Base-by-base conservation (phyloP, 2,888 invertebrate species). In the Falcaria lacertinaria region DNA sequence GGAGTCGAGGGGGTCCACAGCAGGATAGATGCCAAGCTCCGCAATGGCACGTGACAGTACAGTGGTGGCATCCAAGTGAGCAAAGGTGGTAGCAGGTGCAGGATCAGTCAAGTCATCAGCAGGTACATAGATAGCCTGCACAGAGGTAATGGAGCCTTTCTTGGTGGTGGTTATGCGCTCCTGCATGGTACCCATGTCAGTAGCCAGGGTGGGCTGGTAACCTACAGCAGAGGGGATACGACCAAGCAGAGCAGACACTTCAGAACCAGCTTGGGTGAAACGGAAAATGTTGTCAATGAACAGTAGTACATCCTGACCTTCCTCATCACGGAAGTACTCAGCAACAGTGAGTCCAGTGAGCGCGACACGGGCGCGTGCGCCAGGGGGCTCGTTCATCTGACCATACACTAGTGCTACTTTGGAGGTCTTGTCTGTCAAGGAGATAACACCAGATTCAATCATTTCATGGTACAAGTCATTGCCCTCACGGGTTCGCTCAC, bases 111-210 rank as follows among this genome's bases (percentile, higher is more conserved):
- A 94, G 87, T 98, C 98, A 84, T 98, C 98, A 74, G 98, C 98
- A 16, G 97, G 97, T 66, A 98, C 97, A 69, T 97, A 98, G 76
- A 98, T 97, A 58, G 97, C 97, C 88, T 97, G 97, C 62, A 98
- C 97, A 35, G 97, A 97, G 49, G 98, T 98, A 74, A 98, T 98
- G 62, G 98, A 98, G 57, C 98, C 98, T 84, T 97, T 97, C 87
- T 93, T 96, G 59, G 97, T 97, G 62, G 97, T 97, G 52, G 97
- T 97, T 84, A 98, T 97, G 77, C 97, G 92, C 86, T 98, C 98
- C 92, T 98, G 97, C 97, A 98, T 97, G 73, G 95, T 93, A 93
- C 98, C 97, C 98, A 98, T 98, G 91, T 98, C 98, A 75, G 97
- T 98, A 69, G 97, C 97, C 79, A 98, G 84, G 13, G 98, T 98